A percentile compares a stretch with the other conserved stretches of the same genome.
These are phyloP conservation scores for Poecilus cupreus DNA, from an alignment of 2,888 invertebrate genomes.

Conservation along the genomic window DNA sequence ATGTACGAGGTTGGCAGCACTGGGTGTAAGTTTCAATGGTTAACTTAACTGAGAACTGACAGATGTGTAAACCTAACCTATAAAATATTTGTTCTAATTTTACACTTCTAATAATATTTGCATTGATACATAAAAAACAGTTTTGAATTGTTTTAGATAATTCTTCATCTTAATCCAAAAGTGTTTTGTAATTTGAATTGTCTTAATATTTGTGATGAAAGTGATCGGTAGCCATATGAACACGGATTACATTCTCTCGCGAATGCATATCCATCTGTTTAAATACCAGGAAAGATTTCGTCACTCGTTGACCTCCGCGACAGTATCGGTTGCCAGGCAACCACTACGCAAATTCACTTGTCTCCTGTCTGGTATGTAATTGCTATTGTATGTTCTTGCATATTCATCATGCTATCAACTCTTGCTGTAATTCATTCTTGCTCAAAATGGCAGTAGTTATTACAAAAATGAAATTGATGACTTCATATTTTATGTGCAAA, in stretches of 20 bases:
- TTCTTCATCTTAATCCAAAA: too few species aligned
- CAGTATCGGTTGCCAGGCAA: constrained; percentile 35
- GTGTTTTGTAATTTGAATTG: too few species aligned
- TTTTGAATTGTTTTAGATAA: too few species aligned
- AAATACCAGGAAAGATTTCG: constrained; percentile 32
- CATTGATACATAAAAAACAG: too few species aligned
- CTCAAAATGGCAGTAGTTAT: not conserved
- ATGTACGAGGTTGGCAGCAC: too few species aligned
- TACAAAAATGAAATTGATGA: constrained; percentile 6
- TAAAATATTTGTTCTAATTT: too few species aligned
- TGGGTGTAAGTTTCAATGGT: too few species aligned
- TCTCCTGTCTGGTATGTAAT: constrained; percentile 22
- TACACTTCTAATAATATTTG: too few species aligned
- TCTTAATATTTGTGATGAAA: too few species aligned
- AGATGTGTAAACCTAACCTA: too few species aligned
- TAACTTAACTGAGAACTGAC: too few species aligned
- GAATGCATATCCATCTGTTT: constrained; percentile 36
- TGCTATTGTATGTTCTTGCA: constrained; percentile 23
- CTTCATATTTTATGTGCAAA: too few species aligned
- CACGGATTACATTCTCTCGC: not conserved
- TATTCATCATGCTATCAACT: constrained; percentile 8
- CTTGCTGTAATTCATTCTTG: not conserved
- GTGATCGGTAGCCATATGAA: not conserved
- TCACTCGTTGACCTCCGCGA: constrained; percentile 29
- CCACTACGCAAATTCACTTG: constrained; percentile 44